phyloP scores from a whole-genome alignment of 92 coral and sea anemone genomes.

The Isaurus tuberculatus region DNA sequence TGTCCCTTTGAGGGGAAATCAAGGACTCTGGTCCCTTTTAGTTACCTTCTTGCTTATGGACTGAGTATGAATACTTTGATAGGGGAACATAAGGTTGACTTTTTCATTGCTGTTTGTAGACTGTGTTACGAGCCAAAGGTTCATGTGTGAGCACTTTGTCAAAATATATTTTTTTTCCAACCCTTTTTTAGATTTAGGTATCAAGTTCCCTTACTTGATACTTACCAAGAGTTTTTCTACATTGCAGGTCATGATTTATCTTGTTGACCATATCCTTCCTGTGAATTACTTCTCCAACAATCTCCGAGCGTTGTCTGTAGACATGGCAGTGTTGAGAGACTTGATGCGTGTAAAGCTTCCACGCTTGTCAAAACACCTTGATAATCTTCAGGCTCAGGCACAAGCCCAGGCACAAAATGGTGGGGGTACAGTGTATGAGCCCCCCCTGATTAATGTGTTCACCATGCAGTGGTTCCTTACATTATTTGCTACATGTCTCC shows the following conservation, averaged over 20 bases:
- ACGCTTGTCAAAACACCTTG: conserved; percentile 89
- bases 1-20: too few relatives aligned
- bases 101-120: too few relatives aligned
- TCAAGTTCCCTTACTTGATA: neutral
- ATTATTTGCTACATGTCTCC: conserved; percentile 94
- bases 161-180: too few relatives aligned
- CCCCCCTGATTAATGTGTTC: conserved; percentile 97
- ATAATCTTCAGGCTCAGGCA: conserved; percentile 85
- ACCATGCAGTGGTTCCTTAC: conserved; percentile 99
- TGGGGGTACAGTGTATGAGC: conserved; percentile 83
- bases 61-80: too few relatives aligned
- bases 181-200: too few relatives aligned
- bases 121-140: too few relatives aligned
- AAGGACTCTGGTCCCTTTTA: too few relatives aligned
- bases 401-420: conserved; percentile 80
- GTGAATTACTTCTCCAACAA: conserved; percentile 97
- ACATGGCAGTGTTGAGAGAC: conserved; percentile 98
- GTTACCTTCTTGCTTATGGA: too few relatives aligned
- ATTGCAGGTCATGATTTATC: conserved; percentile 93
- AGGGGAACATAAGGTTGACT: too few relatives aligned
- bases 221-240: neutral
- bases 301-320: conserved; percentile 95
- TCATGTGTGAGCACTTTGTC: too few relatives aligned
- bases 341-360: conserved; percentile 90
- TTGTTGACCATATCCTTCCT: conserved; percentile 94